Percentiles rank a stretch among this genome's conserved stretches.
Evolutionary conservation across 2,888 invertebrate species (phyloP).

Genomic region (Horisme vitalbata): DNA sequence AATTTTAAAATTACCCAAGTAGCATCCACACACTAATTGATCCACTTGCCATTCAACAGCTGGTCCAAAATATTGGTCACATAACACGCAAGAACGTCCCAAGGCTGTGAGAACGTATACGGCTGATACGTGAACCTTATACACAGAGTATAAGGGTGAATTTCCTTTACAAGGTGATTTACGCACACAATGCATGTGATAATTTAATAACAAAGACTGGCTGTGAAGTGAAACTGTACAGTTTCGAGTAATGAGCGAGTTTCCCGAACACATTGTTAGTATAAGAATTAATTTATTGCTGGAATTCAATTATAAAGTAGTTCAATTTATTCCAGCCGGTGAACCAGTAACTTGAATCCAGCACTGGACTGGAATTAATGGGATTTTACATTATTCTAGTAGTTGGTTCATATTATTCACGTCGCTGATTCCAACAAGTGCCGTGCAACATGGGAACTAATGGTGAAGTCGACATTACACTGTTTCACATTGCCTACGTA

Average conservation of each 20-base stretch:
- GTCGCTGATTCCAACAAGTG: too few relatives aligned
- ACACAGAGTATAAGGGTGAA: conserved; percentile 4
- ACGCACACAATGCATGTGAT: conserved; percentile 38
- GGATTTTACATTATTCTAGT: too few relatives aligned
- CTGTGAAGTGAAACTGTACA: conserved; percentile 44
- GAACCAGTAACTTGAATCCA: too few relatives aligned
- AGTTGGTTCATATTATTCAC: too few relatives aligned
- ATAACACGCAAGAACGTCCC: conserved; percentile 28
- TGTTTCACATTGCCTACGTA: too few relatives aligned
- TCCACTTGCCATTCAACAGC: conserved; percentile 19
- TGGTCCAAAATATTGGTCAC: conserved; percentile 33
- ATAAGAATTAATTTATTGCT: conserved; percentile 59
- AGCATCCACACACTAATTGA: conserved; percentile 11
- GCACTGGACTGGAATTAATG: too few relatives aligned
- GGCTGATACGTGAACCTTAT: conserved; percentile 12
- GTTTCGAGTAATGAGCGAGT: conserved; percentile 58
- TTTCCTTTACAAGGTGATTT: conserved; percentile 14
- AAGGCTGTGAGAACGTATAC: conserved; percentile 46
- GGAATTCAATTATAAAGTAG: too few relatives aligned
- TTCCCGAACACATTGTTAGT: conserved; percentile 64
- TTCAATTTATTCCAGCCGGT: too few relatives aligned
- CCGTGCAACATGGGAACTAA: too few relatives aligned
- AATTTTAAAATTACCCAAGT: conserved; percentile 23
- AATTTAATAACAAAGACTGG: conserved; percentile 64
- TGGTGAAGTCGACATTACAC: too few relatives aligned